Base-by-base conservation (phyloP, 2,888 invertebrate genomes). In the Folsomia manolachei region DNA sequence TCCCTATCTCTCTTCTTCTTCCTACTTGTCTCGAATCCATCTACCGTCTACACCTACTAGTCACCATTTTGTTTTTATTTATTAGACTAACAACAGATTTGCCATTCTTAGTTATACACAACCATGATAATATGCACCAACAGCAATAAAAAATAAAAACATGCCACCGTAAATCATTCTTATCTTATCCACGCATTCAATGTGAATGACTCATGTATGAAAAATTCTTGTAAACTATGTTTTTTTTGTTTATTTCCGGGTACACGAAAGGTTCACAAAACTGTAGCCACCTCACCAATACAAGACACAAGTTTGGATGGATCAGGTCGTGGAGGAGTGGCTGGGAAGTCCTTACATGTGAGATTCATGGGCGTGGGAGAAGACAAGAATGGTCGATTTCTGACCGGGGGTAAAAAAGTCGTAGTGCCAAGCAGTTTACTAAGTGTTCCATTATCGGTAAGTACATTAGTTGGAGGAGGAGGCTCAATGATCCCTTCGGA, bases 231-330 rank as follows among this genome's bases (percentile, higher is more conserved):
- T 76, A 75, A 77, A 77, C 21, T 56, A n/a, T n/a, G n/a, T n/a
- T n/a, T 56, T 7, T 56, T 7, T 56, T 56, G 18, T 56, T 56
- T 56, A 27, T 71, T 79, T 77, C 56, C 74, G 79, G 79, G 77
- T 76, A 9, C 9, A 11, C 70, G 77, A 79, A 76, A 80, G 81
- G 78, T 94, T 79, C 93, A 93, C 87, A 94, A 94, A 85, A 93
- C 91, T 84, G 94, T 94, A 80, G 94, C 94, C 81, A 94, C 95
- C 80, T 94, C 95, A 77, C 94, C 95, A 82, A 94, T 95, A 77
- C 94, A 93, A 85, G 93, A 93, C 74, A 81, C 80, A 83, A 86
- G 87, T 64, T 87, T 88, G 75, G 88, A 88, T 70, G 84, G 84
- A 79, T 87, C 88, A 68, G 76, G 76, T 63, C 63, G 78, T 60